These are phyloP conservation scores for Hirundo rustica DNA, from an alignment of 2,797 vertebrate species.

Conservation along the genomic window DNA sequence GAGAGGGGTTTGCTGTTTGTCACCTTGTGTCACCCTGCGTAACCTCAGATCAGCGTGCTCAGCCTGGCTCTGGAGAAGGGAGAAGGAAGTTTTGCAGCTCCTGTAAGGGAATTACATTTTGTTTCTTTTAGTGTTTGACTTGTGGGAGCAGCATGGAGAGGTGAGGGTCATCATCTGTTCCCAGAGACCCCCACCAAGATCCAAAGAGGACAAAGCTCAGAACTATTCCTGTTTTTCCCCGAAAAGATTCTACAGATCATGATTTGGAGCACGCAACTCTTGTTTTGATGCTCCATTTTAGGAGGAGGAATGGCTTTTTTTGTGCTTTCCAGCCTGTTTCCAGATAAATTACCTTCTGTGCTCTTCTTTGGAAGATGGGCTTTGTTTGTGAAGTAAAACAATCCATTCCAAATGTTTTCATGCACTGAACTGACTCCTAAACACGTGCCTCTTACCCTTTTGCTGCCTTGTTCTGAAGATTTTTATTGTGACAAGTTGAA, in stretches of 20 bases:
- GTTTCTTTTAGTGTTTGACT: background rate
- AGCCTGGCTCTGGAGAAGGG: background rate
- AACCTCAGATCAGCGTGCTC: background rate
- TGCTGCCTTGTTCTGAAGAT: background rate
- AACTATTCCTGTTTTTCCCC: background rate
- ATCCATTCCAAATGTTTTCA: background rate
- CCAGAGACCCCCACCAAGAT: background rate
- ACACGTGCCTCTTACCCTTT: background rate
- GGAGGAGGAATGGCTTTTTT: background rate
- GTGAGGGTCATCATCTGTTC: background rate
- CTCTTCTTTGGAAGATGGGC: background rate
- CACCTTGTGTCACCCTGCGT: background rate
- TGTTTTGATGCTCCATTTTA: background rate
- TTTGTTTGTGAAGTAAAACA: background rate
- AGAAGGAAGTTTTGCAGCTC: background rate
- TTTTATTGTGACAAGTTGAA: background rate
- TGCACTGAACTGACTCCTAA: background rate
- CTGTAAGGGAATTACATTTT: fast-evolving
- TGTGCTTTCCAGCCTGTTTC: background rate
- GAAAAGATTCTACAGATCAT: background rate
- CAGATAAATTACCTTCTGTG: background rate
- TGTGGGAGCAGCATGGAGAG: background rate
- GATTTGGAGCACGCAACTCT: background rate
- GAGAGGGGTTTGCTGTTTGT: background rate
- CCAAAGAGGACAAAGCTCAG: background rate